Conservation (phyloP, 2,797 vertebrate species). For the Pseudochirops cupreus region DNA sequence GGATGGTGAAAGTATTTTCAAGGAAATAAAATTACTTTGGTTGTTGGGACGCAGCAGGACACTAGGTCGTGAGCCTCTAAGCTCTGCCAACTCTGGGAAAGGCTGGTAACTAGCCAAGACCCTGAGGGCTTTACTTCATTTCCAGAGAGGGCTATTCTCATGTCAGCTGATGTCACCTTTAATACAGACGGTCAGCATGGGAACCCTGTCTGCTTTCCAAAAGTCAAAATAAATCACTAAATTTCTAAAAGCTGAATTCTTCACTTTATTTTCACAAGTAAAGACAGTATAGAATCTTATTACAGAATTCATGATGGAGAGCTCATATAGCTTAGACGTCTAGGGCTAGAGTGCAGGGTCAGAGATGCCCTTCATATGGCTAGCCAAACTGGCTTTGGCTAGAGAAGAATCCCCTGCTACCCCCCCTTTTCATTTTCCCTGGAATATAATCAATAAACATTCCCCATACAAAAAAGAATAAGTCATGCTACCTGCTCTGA, state of each 20-base stretch:
- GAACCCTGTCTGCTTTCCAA: constrained; percentile 42
- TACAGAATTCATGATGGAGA: neutral
- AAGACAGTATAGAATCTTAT: constrained; percentile 25
- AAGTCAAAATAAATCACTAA: constrained; percentile 23
- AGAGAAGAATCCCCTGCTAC: neutral
- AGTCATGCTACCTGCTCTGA: neutral
- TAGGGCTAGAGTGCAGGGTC: neutral
- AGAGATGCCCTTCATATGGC: neutral
- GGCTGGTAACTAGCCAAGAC: neutral
- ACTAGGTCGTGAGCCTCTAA: constrained; percentile 53
- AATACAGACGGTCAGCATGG: constrained; percentile 45
- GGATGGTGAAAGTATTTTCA: constrained; percentile 58
- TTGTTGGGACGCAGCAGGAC: constrained; percentile 37
- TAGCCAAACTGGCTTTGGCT: neutral
- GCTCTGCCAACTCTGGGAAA: constrained; percentile 1
- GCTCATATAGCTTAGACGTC: constrained; percentile 2
- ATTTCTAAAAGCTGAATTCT: constrained; percentile 42
- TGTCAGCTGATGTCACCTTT: constrained; percentile 51
- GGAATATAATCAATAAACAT: neutral
- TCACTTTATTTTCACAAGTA: constrained; percentile 5
- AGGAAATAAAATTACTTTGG: constrained; percentile 68
- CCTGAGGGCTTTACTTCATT: constrained; percentile 57
- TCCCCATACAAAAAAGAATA: neutral
- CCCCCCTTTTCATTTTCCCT: neutral
- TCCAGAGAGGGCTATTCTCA: constrained; percentile 49